Base-by-base conservation (phyloP, 2,888 invertebrate species). In the Piscicola geometra region DNA sequence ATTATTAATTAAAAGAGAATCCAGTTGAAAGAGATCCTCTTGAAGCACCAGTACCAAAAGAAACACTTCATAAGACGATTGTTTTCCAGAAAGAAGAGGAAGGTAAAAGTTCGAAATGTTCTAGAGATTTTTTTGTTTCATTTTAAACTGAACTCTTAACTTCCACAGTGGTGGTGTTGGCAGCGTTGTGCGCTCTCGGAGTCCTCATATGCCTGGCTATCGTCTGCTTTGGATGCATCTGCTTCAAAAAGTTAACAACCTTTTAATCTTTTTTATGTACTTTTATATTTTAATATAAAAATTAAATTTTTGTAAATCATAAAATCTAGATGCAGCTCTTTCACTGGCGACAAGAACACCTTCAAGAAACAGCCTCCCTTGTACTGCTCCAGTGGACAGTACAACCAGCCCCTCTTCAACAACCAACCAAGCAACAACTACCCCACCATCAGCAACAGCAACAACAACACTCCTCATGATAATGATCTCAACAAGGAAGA, bases 161-260 rank as follows among this genome's bases (percentile, higher is more conserved):
- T n/a, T n/a, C n/a, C n/a, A n/a, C 50, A 47, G 50, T 47, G 50
- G 9, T 47, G 50, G 50, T 47, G 50, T 47, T 47, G 21, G 50
- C 12, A 15, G 50, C 12, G 50, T 47, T 47, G 50, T 47, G 50
- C 21, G 50, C 21, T 47, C 50, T 47, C 9, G 50, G 50, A 21
- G 50, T 9, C 9, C 21, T 9, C 50, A 47, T 47, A 47, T 47
- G 50, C 50, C 21, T 9, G 12, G 9, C 50, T 15, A 47, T 47
- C 50, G 50, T 47, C 50, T 47, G 50, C 50, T 47, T 47, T 47
- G 50, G 50, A 47, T 47, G 50, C 50, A 47, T 47, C 50, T 47
- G 50, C 50, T 47, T 47, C 50, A 47, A 21, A 47, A 47, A 47
- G 50, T 47, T 15, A 47, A 47, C 50, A 15, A 15, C 9, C 50